phyloP scores from a whole-genome alignment of 2,113 vertebrate species.

The Microcebus murinus region DNA sequence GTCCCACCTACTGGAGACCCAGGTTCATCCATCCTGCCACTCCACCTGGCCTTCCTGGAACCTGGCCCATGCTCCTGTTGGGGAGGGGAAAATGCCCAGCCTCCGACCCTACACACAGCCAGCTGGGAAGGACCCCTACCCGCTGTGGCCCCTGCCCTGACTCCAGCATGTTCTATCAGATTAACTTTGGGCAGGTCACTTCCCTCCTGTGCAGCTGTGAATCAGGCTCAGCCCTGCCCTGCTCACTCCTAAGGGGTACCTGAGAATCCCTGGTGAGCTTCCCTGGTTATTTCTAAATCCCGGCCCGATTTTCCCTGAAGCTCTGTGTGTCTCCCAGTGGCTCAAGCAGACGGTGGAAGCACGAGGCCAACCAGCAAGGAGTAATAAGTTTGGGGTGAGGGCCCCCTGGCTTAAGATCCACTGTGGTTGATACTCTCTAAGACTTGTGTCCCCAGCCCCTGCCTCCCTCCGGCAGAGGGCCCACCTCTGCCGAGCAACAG shows the following conservation, averaged over 20 bases:
- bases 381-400: not conserved
- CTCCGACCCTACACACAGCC: too few relatives aligned
- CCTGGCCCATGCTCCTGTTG: not conserved
- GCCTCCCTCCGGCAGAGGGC: not conserved
- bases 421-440: not conserved
- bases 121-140: not conserved
- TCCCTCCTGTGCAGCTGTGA: not conserved
- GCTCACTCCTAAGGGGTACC: not conserved
- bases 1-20: not conserved
- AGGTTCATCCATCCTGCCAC: not conserved
- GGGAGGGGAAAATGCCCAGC: not conserved
- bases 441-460: not conserved
- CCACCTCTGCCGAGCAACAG: not conserved
- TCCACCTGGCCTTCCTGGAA: slow-evolving; percentile 4
- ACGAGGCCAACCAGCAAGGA: not conserved
- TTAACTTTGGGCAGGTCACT: not conserved
- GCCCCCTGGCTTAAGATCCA: not conserved
- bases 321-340: not conserved
- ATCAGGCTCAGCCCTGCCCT: not conserved
- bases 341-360: not conserved
- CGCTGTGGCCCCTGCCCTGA: not conserved
- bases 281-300: not conserved
- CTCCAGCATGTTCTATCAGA: not conserved
- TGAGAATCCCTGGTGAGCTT: not conserved
- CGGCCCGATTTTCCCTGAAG: not conserved